phyloP scores from a whole-genome alignment of 2,888 invertebrate genomes.

The Dasypolia templi region DNA sequence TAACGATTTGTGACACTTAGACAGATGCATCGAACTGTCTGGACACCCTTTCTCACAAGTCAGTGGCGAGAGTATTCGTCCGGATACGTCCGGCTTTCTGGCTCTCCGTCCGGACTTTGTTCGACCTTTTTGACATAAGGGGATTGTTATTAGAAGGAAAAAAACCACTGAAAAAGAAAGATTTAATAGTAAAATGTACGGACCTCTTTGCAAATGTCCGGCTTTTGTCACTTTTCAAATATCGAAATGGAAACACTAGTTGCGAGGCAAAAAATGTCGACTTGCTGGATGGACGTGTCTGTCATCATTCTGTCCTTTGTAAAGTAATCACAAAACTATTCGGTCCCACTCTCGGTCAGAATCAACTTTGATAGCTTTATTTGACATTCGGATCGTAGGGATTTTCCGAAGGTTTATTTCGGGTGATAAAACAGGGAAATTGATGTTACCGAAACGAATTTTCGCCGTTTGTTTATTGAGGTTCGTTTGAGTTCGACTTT shows the following conservation, averaged over 20 bases:
- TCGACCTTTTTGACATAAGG: background rate
- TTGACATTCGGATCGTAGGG: constrained; percentile 31
- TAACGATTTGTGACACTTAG: too few relatives aligned
- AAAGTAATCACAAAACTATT: constrained; percentile 45
- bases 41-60: background rate
- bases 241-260: background rate
- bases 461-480: constrained; percentile 4
- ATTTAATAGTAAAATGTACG: background rate
- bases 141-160: background rate
- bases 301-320: constrained; percentile 55
- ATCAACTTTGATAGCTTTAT: constrained; percentile 49
- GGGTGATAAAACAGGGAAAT: constrained; percentile 33
- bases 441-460: constrained; percentile 17
- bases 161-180: background rate
- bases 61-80: too few relatives aligned
- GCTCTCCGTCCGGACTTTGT: too few relatives aligned
- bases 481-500: constrained; percentile 21
- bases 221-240: background rate
- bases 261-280: constrained; percentile 34
- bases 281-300: constrained; percentile 14
- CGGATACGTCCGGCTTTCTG: too few relatives aligned
- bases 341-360: constrained; percentile 9
- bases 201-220: background rate
- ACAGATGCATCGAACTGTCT: background rate
- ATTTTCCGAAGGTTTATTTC: constrained; percentile 27